Percentiles rank a stretch among this genome's conserved stretches.
Evolutionary conservation across 2,113 vertebrate genomes (phyloP).

Genomic region (Cheirogaleus medius): DNA sequence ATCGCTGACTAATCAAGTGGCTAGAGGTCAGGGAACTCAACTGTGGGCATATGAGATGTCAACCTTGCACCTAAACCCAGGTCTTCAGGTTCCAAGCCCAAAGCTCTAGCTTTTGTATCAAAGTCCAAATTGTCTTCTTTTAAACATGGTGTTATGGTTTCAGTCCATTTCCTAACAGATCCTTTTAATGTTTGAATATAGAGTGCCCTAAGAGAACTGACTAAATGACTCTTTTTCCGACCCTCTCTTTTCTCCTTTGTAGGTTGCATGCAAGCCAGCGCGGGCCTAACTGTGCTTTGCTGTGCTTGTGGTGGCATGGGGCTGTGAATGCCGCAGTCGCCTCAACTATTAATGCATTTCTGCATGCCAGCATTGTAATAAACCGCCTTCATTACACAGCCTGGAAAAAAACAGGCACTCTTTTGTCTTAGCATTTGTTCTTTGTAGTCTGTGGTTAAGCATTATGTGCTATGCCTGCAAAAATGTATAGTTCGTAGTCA

Average conservation of each 20-base stretch:
- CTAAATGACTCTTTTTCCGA: background rate
- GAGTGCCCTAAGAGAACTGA: background rate
- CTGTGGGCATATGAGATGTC: background rate
- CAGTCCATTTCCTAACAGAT: background rate
- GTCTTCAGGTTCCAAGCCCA: background rate
- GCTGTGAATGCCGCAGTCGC: background rate
- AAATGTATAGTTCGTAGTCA: slow-evolving; percentile 19
- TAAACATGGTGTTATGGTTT: background rate
- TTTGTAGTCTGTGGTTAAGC: background rate
- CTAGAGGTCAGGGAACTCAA: background rate
- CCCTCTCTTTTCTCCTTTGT: background rate
- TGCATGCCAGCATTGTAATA: background rate
- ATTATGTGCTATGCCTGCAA: background rate
- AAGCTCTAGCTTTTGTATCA: background rate
- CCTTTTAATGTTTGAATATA: background rate
- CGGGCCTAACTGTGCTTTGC: background rate
- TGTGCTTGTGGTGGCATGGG: background rate
- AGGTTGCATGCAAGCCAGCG: background rate
- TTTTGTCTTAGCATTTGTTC: slow-evolving; percentile 48
- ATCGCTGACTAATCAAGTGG: background rate
- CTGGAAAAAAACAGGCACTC: background rate
- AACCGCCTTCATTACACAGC: slow-evolving; percentile 19
- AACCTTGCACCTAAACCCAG: background rate
- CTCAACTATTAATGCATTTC: background rate
- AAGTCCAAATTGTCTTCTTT: slow-evolving; percentile 30